Evolutionary conservation across 2,113 vertebrate genomes (phyloP), one percentile per base, ranked within the genome.

Genomic region (Lichenostomus cassidix): DNA sequence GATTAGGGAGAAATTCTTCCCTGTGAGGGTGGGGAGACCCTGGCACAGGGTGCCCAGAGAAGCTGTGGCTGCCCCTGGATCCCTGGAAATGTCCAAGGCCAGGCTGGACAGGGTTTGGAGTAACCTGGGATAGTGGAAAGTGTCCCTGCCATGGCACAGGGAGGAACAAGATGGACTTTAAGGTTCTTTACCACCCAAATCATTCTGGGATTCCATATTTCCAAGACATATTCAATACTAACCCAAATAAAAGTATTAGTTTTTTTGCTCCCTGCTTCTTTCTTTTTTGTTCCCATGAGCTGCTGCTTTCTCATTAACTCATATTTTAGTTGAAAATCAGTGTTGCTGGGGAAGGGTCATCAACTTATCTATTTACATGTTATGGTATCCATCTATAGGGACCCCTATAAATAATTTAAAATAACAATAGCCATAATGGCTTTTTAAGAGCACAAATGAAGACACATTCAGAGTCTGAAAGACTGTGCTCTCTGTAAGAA

Each of bases 321-420:
- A 3, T 63, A 67, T 46, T 80, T 81, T 84, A 78, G 5, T 20
- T 87, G 47, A 28, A 89, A 87, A 75, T n/a, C 39, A 75, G 47
- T 9, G 7, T 63, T 65, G 13, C 42, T 47, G 47, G 21, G 27
- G 52, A 75, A 63, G 47, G 18, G 27, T 70, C 42, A 70, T 53
- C 12, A 24, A 6, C 24, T 87, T 27, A 8, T 19, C 55, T 89
- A 19, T 59, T 83, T 52, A 41, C 3, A 5, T 69, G 63, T 46
- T 67, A 42, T 25, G 39, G 14, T 19, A 62, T 12, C 46, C 73
- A 78, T 87, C 91, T 83, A 59, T 67, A 70, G 42, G 39, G 28
- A 28, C 9, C 25, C 10, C 29, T 55, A 86, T 92, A 90, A 92
- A 93, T 95, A 86, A 95, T 92, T 95, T 23, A 82, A 90, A 69